Base-by-base conservation (phyloP, 2,797 vertebrate species). In the Sebastes trivittatus region DNA sequence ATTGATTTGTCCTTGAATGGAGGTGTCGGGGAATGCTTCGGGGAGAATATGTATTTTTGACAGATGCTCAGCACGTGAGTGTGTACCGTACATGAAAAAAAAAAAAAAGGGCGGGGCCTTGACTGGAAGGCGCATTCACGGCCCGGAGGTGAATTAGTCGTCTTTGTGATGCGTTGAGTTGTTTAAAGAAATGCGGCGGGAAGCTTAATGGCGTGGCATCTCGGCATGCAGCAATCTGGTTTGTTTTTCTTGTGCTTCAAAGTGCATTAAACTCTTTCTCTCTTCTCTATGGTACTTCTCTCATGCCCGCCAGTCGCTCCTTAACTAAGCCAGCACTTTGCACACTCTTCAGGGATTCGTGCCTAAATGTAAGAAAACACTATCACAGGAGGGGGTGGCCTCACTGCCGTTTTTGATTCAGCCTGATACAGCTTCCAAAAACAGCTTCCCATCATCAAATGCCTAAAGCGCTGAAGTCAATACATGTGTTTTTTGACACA, bases 1-100 rank as follows among this genome's bases (percentile, higher is more conserved):
- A 96, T 96, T 95, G 93, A 95, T 95, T 95, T 94, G 94, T 95
- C 94, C 93, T 95, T 95, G 94, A 82, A 88, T 80, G 74, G 89
- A 92, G 23, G 89, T 80, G 81, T 87, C 82, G 86, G 59, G 0
- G n/a, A 83, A 90, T 38, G 86, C 88, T 88, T 89, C 11, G 18
- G 87, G 90, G 90, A 86, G 77, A 67, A 88, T 68, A 86, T 90
- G 82, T 56, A 72, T 87, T 91, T 91, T 87, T 91, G 88, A 92
- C 92, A 91, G 92, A 89, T 89, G 83, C 77, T 74, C 65, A 11
- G 68, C 60, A 54, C 7, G 27, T 59, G 49, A 78, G 59, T 46
- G 75, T 80, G 87, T 75, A 87, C 77, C 36, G 8, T 74, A 65
- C 46, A 65, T 18, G 68, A 23, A 30, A 54, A 54, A 22, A 22